phyloP scores from a whole-genome alignment of 2,113 vertebrate species.

The Phycodurus eques region DNA sequence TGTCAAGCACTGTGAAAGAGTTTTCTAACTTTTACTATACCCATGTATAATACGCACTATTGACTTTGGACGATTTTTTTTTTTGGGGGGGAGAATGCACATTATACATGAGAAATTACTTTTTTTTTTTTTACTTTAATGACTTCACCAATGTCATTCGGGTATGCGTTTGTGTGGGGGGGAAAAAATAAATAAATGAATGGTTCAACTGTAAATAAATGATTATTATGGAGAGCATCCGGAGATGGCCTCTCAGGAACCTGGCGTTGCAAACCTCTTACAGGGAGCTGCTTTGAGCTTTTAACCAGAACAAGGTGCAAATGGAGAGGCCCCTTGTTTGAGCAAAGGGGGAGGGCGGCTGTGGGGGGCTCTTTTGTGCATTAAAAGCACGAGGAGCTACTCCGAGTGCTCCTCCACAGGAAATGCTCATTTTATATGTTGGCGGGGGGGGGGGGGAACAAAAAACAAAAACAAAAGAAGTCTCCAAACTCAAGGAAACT shows the following conservation, averaged over 20 bases:
- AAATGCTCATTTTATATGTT: background rate
- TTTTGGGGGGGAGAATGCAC: too few species aligned
- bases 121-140: too few species aligned
- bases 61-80: too few species aligned
- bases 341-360: background rate
- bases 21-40: too few species aligned
- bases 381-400: background rate
- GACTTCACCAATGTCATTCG: background rate
- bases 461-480: too few species aligned
- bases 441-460: background rate
- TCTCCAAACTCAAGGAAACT: background rate
- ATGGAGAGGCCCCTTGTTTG: conserved; percentile 29
- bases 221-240: background rate
- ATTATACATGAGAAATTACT: too few species aligned
- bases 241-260: conserved; percentile 10
- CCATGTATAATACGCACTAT: too few species aligned
- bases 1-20: too few species aligned
- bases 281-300: conserved; percentile 28
- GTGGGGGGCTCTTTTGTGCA: background rate
- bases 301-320: conserved; percentile 47
- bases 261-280: background rate
- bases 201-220: background rate
- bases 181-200: too few species aligned
- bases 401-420: background rate
- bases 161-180: background rate